Conservation (phyloP, 2,888 invertebrate genomes). For the Epinotia demarniana region DNA sequence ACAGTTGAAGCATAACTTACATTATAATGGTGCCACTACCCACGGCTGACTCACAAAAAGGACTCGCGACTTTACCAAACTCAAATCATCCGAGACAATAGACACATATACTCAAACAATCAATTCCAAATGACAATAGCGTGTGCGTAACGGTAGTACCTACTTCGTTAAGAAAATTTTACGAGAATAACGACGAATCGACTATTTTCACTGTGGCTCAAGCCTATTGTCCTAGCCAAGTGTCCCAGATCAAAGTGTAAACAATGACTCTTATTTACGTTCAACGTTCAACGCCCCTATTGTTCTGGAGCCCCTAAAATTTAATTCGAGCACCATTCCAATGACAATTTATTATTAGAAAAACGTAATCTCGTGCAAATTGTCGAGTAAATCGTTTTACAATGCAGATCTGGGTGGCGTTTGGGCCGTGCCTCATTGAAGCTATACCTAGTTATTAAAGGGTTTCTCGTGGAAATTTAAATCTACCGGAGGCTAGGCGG, state of each 20-base stretch:
- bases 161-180: conserved; percentile 11
- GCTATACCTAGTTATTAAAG: conserved; percentile 2
- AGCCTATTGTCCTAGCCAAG: conserved; percentile 36
- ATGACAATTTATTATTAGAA: conserved; percentile 6
- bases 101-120: conserved; percentile 3
- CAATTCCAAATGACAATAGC: conserved; percentile 1
- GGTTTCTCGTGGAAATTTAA: neutral
- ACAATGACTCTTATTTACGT: conserved; percentile 31
- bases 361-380: conserved; percentile 28
- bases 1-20: no score
- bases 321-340: conserved; percentile 18
- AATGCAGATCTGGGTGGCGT: conserved; percentile 33
- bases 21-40: no score
- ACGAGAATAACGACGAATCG: conserved; percentile 20
- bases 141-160: neutral
- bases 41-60: neutral
- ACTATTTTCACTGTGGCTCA: conserved; percentile 13
- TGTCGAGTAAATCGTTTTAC: conserved; percentile 26
- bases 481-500: neutral
- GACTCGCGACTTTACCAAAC: neutral
- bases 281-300: conserved; percentile 19
- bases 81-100: neutral
- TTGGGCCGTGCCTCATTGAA: neutral
- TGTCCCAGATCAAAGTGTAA: conserved; percentile 33
- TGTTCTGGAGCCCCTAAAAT: conserved; percentile 18